Base-by-base conservation (phyloP, 2,888 invertebrate genomes). In the Glyphotaelius pellucidus region DNA sequence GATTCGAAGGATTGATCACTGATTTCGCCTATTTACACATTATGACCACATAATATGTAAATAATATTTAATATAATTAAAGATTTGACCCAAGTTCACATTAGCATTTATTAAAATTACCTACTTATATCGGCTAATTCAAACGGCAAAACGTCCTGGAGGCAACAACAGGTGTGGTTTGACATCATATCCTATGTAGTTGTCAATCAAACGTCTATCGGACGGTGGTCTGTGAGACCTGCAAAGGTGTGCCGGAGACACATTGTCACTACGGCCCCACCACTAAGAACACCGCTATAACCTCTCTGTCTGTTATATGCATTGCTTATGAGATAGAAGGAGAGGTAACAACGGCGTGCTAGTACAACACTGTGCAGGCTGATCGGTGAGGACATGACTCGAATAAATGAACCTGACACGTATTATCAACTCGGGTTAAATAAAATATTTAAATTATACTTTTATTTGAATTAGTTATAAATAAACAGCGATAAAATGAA, bases 351-450 rank as follows among this genome's bases (percentile, higher is more conserved):
- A 67, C n/a, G 83, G 83, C 25, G 35, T 83, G 35, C 38, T 35
- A 35, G 35, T 25, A 19, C 11, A n/a, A 42, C 12, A 15, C 38
- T 47, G 47, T 30, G 86, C 86, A 86, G 86, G 47, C 86, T 30
- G 38, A 42, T 30, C 86, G 86, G 5, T 86, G 42, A n/a, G 47
- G 86, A 86, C 86, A n/a, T 38, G 86, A 86, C 86, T 19, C 25
- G 86, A 86, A 86, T 86, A n/a, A 86, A 47, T 86, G 15, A 86
- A 30, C 12, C 86, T 2, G 86, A 35, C 86, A 47, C 42, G 30
- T 42, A 42, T 86, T 42, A 30, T 42, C 86, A 86, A 83, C 83
- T 32, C 5, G 35, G 19, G 15, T 52, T 52, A 52, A 52, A 52
- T 52, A 52, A 67, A 67, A 67, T n/a, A 52, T 52, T 52, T 52